Evolutionary conservation across 2,888 invertebrate species (phyloP).

Genomic region (Colostygia pectinataria): DNA sequence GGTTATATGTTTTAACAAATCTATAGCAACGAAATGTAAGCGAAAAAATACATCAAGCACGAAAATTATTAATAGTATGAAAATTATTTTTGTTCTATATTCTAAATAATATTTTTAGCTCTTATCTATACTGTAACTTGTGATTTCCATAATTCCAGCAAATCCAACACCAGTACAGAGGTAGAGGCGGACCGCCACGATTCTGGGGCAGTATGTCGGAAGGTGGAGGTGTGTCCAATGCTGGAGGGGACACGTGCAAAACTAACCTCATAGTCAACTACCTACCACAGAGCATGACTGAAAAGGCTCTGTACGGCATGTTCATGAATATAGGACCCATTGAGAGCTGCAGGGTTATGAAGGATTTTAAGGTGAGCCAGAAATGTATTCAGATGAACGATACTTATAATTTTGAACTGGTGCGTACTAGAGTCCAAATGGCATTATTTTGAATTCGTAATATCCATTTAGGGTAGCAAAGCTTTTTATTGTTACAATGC

Average conservation of each 20-base stretch:
- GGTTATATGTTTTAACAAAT: too few species aligned
- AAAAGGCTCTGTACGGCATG: constrained; percentile 94
- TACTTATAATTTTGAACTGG: too few species aligned
- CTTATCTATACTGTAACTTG: too few species aligned
- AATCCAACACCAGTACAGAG: constrained; percentile 75
- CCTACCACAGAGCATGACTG: constrained; percentile 96
- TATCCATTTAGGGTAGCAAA: not conserved
- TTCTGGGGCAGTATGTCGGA: constrained; percentile 80
- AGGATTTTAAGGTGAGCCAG: constrained; percentile 88
- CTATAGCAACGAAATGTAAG: too few species aligned
- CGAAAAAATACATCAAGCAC: too few species aligned
- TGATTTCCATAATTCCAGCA: constrained; percentile 56
- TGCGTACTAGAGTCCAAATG: not conserved
- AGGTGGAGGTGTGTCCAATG: constrained; percentile 70
- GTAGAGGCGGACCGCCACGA: constrained; percentile 58
- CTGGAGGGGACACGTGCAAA: constrained; percentile 73
- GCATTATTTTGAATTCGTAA: not conserved
- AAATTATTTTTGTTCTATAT: too few species aligned
- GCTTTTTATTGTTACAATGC: too few species aligned
- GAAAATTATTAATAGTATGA: too few species aligned
- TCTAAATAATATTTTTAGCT: too few species aligned
- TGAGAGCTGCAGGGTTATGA: constrained; percentile 95
- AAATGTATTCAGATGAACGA: too few species aligned
- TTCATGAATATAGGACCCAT: constrained; percentile 95
- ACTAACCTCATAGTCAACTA: constrained; percentile 98